phyloP scores from a whole-genome alignment of 2,113 vertebrate species.

The Hippocampus barbouri region DNA sequence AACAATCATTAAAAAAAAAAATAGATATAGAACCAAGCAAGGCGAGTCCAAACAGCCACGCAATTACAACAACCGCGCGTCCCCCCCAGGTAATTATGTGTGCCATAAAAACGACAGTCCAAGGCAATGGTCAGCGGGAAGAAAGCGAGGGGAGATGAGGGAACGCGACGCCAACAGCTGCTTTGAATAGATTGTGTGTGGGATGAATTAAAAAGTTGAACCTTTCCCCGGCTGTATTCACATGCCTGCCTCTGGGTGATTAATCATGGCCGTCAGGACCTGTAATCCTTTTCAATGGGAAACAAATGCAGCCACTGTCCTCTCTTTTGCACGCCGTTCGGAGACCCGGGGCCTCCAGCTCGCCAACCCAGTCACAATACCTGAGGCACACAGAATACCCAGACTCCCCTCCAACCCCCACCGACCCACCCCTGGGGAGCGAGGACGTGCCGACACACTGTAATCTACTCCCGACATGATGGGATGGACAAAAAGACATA shows the following conservation, averaged over 20 bases:
- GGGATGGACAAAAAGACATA: constrained; percentile 54
- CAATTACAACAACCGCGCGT: constrained; percentile 65
- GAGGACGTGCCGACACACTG: constrained; percentile 53
- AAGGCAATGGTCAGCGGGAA: constrained; percentile 75
- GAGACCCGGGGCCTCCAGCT: constrained; percentile 77
- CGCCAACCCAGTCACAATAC: constrained; percentile 76
- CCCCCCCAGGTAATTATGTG: constrained; percentile 66
- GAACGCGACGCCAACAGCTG: constrained; percentile 80
- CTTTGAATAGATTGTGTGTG: constrained; percentile 85
- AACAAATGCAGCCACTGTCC: constrained; percentile 87
- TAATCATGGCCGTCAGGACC: constrained; percentile 96
- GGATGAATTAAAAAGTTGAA: constrained; percentile 83
- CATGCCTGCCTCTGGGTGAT: constrained; percentile 88
- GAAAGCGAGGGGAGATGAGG: constrained; percentile 66
- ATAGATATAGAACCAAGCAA: constrained; percentile 50
- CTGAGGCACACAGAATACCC: constrained; percentile 41
- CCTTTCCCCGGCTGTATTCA: constrained; percentile 83
- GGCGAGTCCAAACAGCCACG: constrained; percentile 54
- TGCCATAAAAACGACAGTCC: constrained; percentile 63
- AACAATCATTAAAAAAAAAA: constrained; percentile 45
- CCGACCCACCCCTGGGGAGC: constrained; percentile 37
- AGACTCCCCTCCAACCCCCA: background rate
- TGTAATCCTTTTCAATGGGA: constrained; percentile 90
- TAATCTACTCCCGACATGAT: constrained; percentile 72
- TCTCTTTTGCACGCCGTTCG: constrained; percentile 52